Base-by-base conservation (phyloP, 1,140 invertebrate species). In the Andricus grossulariae region DNA sequence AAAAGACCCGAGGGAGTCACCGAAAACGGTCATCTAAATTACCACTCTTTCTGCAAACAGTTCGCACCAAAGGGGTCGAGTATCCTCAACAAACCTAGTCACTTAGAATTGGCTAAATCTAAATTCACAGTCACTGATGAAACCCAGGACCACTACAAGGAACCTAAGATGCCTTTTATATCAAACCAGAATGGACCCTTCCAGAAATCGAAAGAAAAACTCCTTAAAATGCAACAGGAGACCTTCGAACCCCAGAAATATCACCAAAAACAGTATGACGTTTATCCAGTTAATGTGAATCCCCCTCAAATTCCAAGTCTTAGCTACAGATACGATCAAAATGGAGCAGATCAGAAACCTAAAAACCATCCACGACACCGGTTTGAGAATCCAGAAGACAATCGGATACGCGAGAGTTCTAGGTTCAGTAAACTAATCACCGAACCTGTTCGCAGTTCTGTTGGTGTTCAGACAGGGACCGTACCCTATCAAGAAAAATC, bases 41-140 rank as follows among this genome's bases (percentile, higher is more conserved):
- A 87, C 74, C 82, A 87, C 25, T 83, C 84, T 0, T 87, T 86
- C 32, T 85, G 86, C 70, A 89, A 90, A 21, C 87, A 87, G 39
- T 87, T 89, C 16, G 80, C 80, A 0, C 79, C 85, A 15, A 66
- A 66, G 10, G 60, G 60, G 15, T 45, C 60, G 2, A 39, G 39
- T 45, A 45, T 45, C 39, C 10, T 45, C 39, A 45, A 45, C 7
- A 45, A 45, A 7, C 39, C 39, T 45, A 45, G n/a, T 66, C 25
- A 66, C 13, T n/a, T 66, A 16, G 80, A 82, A 11, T 25, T 80
- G 18, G 18, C 82, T 3, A 83, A 77, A 73, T 77, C 75, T 18
- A 79, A 73, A 71, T 72, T 80, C 8, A 80, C 50, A 3, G 75
- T 32, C 51, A 71, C 74, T 16, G 80, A 76, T 15, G 79, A 79